Evolutionary conservation across 2,888 invertebrate genomes (phyloP), one percentile per base, ranked within the genome.

Genomic region (Hetaerina titia): DNA sequence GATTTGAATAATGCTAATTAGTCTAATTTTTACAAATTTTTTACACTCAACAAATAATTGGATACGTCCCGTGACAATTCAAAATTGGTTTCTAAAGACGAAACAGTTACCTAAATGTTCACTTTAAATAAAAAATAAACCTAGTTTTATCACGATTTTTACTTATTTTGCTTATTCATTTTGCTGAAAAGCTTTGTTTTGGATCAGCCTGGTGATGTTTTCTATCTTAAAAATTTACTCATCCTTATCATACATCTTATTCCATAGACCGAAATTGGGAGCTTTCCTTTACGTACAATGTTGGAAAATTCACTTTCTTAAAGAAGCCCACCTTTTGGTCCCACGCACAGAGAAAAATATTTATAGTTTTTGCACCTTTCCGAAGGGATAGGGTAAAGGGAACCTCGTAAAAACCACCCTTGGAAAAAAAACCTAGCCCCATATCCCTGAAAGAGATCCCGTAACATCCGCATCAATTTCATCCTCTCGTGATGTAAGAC

Each of bases 401-500:
- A 81, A 81, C 25, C 25, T 81, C 81, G 81, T 81, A 81, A 81
- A 81, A 31, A 81, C 13, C 31, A 1, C 81, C 81, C 81, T 81
- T n/a, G 25, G 81, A 81, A 11, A 81, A 6, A 31, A 31, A 15
- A 69, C 22, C 69, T 69, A 69, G 81, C 11, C 9, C 11, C 81
- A 81, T 31, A 81, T 81, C 81, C 81, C 31, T 31, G 11, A 81
- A 81, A 81, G 81, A 81, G 81, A 81, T 81, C 81, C 81, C 31
- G 25, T 81, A 31, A 81, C 81, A 81, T 81, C 81, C 81, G 81
- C 31, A 81, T 81, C 81, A 81, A 81, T 81, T 81, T 81, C 81
- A 31, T 31, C 81, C 81, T 81, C 81, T 25, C 81, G 81, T 31
- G 81, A 81, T 31, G 15, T 81, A 81, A 31, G 81, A 31, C 15